Base-by-base conservation (phyloP, 2,888 invertebrate species). In the Coelinius sp. region DNA sequence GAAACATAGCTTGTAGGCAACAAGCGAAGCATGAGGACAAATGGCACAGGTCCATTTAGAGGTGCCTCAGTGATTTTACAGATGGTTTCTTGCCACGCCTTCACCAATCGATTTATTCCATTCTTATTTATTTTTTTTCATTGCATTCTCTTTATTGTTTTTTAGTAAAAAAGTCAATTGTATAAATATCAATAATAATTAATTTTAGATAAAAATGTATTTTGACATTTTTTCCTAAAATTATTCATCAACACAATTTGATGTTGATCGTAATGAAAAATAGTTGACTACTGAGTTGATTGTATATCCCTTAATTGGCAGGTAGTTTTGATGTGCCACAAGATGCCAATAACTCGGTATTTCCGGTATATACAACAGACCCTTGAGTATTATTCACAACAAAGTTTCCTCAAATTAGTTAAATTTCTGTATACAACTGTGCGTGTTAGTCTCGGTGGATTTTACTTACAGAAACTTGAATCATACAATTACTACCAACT, bases 11-110 rank as follows among this genome's bases (percentile, higher is more conserved):
- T 59, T 66, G 44, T 63, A 24, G 64, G 41, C 41, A 71, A 63
- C 56, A 76, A 75, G 52, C 75, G 72, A 76, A 71, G 76, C 78
- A 69, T 74, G 71, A 77, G 68, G 68, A 76, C 53, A 75, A 75
- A 77, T 73, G 73, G 70, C 53, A 70, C 65, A 70, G 73, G 67
- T 68, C 73, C 73, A 75, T 74, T 76, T 66, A 71, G 64, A 63
- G 20, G 27, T 53, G 25, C 53, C 59, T 62, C 22, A 31, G 46
- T 70, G 65, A 74, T 74, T 74, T 76, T 52, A 71, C 67, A 68
- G 71, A 68, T 14, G 49, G 62, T 68, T 68, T 73, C 69, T 69
- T 31, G 12, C 41, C 46, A 53, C 44, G 53, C 65, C 38, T 46
- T 68, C 27, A 25, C 38, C 62, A 52, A 68, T 71, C 68, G 71